phyloP scores from a whole-genome alignment of 2,113 vertebrate genomes.

The Mystacornis crossleyi region DNA sequence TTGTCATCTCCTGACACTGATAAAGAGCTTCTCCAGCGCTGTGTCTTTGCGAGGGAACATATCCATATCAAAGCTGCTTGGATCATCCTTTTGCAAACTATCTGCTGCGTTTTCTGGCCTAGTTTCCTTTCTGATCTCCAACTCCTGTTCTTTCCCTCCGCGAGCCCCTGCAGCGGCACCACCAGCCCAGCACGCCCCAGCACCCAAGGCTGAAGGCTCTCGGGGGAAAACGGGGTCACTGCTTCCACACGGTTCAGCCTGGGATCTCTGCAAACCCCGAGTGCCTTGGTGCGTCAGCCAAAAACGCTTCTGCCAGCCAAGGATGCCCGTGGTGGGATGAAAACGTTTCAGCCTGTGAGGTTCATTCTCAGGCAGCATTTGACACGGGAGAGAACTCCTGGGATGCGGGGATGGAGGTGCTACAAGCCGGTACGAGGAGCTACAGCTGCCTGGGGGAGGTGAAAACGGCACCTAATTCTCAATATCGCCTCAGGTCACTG shows the following conservation, averaged over 20 bases:
- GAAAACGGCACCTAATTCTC: neutral
- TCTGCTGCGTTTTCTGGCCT: conserved; percentile 23
- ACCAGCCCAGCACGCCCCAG: neutral
- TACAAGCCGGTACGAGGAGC: rapidly evolving
- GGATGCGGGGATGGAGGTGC: neutral
- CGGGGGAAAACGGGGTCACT: neutral
- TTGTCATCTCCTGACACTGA: conserved; percentile 85
- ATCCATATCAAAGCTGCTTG: conserved; percentile 67
- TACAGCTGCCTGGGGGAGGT: neutral
- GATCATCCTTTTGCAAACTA: conserved; percentile 48
- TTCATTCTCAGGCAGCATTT: neutral
- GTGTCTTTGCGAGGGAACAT: conserved; percentile 66
- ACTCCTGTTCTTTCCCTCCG: neutral
- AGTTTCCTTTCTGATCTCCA: neutral
- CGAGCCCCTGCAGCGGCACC: neutral
- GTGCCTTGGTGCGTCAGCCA: neutral
- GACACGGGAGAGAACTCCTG: rapidly evolving
- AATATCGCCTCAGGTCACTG: neutral
- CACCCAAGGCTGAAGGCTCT: neutral
- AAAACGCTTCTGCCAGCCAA: neutral
- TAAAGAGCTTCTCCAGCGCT: conserved; percentile 71
- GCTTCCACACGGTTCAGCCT: neutral
- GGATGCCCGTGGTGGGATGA: neutral
- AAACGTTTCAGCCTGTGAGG: rapidly evolving
- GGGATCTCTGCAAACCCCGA: neutral